These are phyloP conservation scores for Clarias magur DNA, from an alignment of 2,113 vertebrate genomes.

Conservation along the genomic window DNA sequence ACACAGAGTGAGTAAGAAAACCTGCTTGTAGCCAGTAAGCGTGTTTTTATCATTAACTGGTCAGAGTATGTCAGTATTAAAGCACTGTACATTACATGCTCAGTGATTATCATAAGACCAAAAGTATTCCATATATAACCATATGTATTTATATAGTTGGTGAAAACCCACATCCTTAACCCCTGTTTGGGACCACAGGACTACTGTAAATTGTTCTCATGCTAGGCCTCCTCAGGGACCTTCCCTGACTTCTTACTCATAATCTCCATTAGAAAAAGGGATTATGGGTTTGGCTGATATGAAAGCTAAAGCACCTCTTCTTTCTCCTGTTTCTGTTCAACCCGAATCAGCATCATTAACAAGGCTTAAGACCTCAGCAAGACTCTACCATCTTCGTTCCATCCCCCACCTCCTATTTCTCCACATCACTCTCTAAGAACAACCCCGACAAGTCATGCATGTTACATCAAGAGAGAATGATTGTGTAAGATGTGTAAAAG, in stretches of 20 bases:
- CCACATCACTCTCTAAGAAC: conserved; percentile 40
- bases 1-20: neutral
- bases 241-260: conserved; percentile 59
- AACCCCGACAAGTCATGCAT: conserved; percentile 65
- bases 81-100: neutral
- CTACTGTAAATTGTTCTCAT: conserved; percentile 54
- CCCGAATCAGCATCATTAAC: conserved; percentile 75
- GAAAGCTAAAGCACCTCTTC: conserved; percentile 65
- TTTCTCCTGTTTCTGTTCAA: conserved; percentile 64
- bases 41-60: neutral
- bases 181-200: neutral
- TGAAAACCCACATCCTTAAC: neutral
- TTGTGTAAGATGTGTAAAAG: conserved; percentile 70
- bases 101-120: neutral
- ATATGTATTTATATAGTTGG: conserved; percentile 66
- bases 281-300: conserved; percentile 60
- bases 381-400: conserved; percentile 56
- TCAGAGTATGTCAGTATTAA: neutral
- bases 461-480: conserved; percentile 73
- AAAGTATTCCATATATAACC: conserved; percentile 51
- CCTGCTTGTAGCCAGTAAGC: too few relatives aligned
- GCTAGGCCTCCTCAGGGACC: conserved; percentile 67
- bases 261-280: conserved; percentile 57
- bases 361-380: conserved; percentile 62
- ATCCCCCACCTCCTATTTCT: conserved; percentile 1